phyloP scores from a whole-genome alignment of 2,113 vertebrate genomes.

The Ictalurus punctatus region DNA sequence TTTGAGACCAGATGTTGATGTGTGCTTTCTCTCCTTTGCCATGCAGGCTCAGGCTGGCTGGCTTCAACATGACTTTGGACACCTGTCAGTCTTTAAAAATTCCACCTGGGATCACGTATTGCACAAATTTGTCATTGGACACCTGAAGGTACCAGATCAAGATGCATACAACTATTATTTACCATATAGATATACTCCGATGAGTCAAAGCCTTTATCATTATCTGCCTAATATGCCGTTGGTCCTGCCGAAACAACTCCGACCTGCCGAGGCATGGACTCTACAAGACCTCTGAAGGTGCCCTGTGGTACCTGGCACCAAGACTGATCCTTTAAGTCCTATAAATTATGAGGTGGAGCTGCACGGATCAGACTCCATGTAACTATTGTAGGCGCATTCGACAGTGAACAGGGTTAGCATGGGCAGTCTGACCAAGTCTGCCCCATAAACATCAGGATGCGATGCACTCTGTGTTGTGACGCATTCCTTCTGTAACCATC shows the following conservation, averaged over 20 bases:
- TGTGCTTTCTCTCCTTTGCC: background rate
- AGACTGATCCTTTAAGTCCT: background rate
- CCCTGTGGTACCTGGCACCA: background rate
- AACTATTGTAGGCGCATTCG: background rate
- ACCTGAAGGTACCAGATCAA: conserved; percentile 80
- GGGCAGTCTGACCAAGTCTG: background rate
- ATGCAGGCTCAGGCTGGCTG: conserved; percentile 87
- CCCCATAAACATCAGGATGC: too few relatives aligned
- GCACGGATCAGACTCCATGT: background rate
- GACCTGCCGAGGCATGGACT: background rate
- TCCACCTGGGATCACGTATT: conserved; percentile 86
- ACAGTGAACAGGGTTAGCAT: background rate
- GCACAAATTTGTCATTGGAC: conserved; percentile 91
- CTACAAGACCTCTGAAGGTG: background rate
- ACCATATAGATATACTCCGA: background rate
- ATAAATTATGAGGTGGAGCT: background rate
- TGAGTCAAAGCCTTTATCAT: background rate
- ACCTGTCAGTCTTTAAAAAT: conserved; percentile 90
- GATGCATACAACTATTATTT: background rate
- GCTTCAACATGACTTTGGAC: conserved; percentile 96
- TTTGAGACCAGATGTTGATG: background rate
- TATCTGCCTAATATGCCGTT: background rate
- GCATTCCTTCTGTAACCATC: background rate
- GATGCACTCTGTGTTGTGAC: background rate
- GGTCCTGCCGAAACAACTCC: background rate